Evolutionary conservation across 2,888 invertebrate genomes (phyloP), one percentile per base, ranked within the genome.

Genomic region (Cerceris rybyensis): DNA sequence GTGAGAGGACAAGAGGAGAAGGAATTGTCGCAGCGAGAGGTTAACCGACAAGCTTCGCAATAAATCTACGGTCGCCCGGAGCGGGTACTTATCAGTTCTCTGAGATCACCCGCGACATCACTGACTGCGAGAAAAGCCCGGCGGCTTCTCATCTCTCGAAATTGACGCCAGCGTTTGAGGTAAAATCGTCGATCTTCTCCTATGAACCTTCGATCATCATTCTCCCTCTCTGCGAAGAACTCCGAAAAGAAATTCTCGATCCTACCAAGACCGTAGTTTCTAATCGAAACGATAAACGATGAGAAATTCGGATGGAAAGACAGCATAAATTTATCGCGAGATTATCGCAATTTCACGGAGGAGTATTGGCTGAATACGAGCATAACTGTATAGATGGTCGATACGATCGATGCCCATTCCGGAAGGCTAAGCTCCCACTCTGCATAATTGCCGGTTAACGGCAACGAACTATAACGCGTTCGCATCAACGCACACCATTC

Each of bases 41-140:
- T 78, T 75, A 75, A 87, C 76, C 71, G 78, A 70, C 80, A 70
- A 77, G 70, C 75, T 50, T 52, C 81, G 88, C 84, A 88, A 91
- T 92, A 91, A 92, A 92, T 92, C 90, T 87, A 77, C 81, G 84
- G 87, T 91, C 87, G 91, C 91, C 90, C 82, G 86, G 69, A 91
- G 91, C 91, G 84, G 88, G 87, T 90, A 91, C 90, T 91, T 91
- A 91, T 90, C 87, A 89, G 90, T 90, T 90, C 85, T 83, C 81
- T 78, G 74, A 63, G 67, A 81, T 85, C 81, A 72, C 61, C 81
- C 82, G 75, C 81, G 80, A 84, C 80, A 74, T 76, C 80, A 69
- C 72, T 69, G 78, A 78, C 81, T 83, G 84, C 77, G 82, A 76
- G 81, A 85, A 82, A 86, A 78, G 75, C 82, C 86, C 81, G 84